Evolutionary conservation across 2,888 invertebrate genomes (phyloP), one percentile per base, ranked within the genome.

Genomic region (Ectemnius continuus): DNA sequence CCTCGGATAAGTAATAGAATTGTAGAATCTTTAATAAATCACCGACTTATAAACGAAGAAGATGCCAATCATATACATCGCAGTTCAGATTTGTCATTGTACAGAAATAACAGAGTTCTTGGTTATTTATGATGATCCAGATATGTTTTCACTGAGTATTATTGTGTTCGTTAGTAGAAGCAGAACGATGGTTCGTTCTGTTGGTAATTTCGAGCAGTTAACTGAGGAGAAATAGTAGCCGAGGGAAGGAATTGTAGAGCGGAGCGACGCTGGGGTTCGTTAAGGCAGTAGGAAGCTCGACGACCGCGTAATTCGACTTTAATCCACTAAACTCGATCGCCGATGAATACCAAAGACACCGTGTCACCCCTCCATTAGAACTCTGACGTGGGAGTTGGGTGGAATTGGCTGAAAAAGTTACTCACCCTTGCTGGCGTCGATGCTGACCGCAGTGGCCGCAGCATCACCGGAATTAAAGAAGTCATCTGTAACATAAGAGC

Each of bases 401-500:
- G 67, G 75, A 77, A 83, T 80, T 73, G 76, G 64, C 73, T 77
- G 73, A 36, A 36, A 79, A 84, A 84, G 79, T 74, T 71, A 87
- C 89, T 89, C 80, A 89, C 89, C 88, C 69, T 84, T 81, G 61
- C 74, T 70, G 81, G 71, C 71, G 80, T 75, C 78, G 77, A 75
- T 73, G 45, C 67, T 59, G 81, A 60, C 76, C 71, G 80, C 72
- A 71, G 80, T 75, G 76, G 77, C 76, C 73, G 45, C 60, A 68
- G 67, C 61, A 72, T 85, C 87, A 58, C 84, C 85, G 66, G 84
- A 82, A 79, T 88, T 87, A 84, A 86, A 84, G 75, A 87, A 83
- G 81, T 87, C 86, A 84, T 90, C 89, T 89, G 85, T 73, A 88
- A 89, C 76, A 81, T 75, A 13, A 8, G 14, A 46, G n/a, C 5